These are phyloP conservation scores for Brevipalpus yothersi DNA, from an alignment of 1,140 invertebrate species.

Conservation along the genomic window DNA sequence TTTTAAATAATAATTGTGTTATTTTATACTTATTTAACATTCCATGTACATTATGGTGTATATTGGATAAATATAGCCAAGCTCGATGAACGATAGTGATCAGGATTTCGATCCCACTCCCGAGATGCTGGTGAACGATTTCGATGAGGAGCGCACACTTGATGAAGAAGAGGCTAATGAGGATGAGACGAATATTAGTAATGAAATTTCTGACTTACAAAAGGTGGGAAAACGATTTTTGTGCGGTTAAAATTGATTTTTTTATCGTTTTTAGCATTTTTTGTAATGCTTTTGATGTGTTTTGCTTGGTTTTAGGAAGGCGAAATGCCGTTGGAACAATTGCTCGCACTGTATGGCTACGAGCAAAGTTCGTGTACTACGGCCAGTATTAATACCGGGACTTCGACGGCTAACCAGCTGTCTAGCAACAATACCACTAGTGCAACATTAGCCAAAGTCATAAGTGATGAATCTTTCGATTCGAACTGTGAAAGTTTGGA, in stretches of 20 bases:
- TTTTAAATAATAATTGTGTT: too few species aligned
- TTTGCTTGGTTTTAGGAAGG: constrained; percentile 20
- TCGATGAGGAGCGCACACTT: constrained; percentile 79
- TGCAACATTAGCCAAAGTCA: neutral
- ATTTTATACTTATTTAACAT: too few species aligned
- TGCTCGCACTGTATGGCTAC: constrained; percentile 65
- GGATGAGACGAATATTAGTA: constrained; percentile 49
- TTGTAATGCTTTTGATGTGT: neutral
- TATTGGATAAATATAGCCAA: too few species aligned
- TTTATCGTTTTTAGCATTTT: neutral
- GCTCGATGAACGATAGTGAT: constrained; percentile 14
- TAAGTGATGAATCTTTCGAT: neutral
- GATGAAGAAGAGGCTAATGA: constrained; percentile 88
- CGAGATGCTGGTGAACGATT: constrained; percentile 87
- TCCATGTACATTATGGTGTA: too few species aligned
- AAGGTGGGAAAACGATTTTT: constrained; percentile 29
- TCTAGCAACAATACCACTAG: neutral
- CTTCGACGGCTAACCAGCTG: neutral
- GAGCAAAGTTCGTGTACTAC: constrained; percentile 9
- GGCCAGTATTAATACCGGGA: neutral
- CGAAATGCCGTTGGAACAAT: constrained; percentile 79
- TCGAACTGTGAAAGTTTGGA: neutral
- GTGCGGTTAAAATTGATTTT: neutral
- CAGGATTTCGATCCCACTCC: constrained; percentile 40
- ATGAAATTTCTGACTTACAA: constrained; percentile 63